Percentiles rank a stretch among this genome's conserved stretches.
These are phyloP conservation scores for Abscondita cerata DNA, from an alignment of 2,888 invertebrate species.

Conservation along the genomic window DNA sequence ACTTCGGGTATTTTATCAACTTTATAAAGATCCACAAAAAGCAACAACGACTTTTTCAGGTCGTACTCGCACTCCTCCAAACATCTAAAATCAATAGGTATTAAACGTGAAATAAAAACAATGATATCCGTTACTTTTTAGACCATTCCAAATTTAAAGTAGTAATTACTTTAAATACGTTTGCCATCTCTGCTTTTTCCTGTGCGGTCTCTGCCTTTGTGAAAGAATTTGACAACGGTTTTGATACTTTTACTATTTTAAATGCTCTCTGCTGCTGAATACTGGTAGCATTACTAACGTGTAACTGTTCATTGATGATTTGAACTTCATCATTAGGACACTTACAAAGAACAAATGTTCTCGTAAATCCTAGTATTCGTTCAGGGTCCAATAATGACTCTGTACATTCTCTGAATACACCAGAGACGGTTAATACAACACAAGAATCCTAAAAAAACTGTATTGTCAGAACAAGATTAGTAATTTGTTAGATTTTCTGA, in stretches of 20 bases:
- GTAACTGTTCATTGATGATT: slow-evolving; percentile 72
- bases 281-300: slow-evolving; percentile 61
- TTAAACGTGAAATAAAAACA: slow-evolving; percentile 10
- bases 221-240: slow-evolving; percentile 26
- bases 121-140: slow-evolving; percentile 46
- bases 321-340: slow-evolving; percentile 63
- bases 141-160: slow-evolving; percentile 52
- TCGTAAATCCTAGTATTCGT: slow-evolving; percentile 63
- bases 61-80: slow-evolving; percentile 71
- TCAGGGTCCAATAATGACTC: slow-evolving; percentile 61
- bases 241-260: slow-evolving; percentile 40
- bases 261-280: slow-evolving; percentile 47
- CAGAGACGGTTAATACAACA: slow-evolving; percentile 67
- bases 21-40: slow-evolving; percentile 59
- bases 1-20: slow-evolving; percentile 51
- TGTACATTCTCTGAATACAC: slow-evolving; percentile 69
- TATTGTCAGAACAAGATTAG: no score
- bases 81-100: slow-evolving; percentile 62
- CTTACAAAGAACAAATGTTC: slow-evolving; percentile 64
- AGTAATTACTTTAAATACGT: slow-evolving; percentile 47
- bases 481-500: slow-evolving; percentile 50
- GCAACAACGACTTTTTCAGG: slow-evolving; percentile 60
- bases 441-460: slow-evolving; percentile 56
- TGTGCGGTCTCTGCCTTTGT: slow-evolving; percentile 41
- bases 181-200: slow-evolving; percentile 47